Base-by-base conservation (phyloP, 2,797 vertebrate genomes). In the Phylloscopus collybita region DNA sequence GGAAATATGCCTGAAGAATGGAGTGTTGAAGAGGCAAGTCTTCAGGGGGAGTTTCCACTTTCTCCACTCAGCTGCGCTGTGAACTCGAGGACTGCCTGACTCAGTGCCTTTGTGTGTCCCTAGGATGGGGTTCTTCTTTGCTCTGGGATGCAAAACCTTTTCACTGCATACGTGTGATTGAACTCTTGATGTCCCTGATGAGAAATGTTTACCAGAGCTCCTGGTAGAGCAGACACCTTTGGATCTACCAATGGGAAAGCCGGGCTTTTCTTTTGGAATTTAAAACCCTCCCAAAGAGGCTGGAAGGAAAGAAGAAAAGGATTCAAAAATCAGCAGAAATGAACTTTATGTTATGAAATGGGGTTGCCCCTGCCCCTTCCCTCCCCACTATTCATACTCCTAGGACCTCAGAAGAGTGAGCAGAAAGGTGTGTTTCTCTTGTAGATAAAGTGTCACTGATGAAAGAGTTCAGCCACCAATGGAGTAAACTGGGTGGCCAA, bases 401-500 rank as follows among this genome's bases (percentile, higher is more conserved):
- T 61, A 19, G 38, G 64, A 53, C 11, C 59, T 72, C n/a, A n/a
- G 47, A 42, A 44, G 26, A 54, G 3, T 36, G 65, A 86, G 27
- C 11, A 69, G 27, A 65, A 85, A 81, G 29, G 6, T 65, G 17
- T 60, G 29, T 85, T 34, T 97, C 60, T 92, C 84, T 97, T 98
- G 61, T 96, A 98, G 98, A 98, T 88, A 94, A 97, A 9, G 16
- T 91, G 1, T 80, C 93, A 6, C 47, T 69, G 66, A 23, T 51
- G 66, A 69, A 69, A 40, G 34, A 47, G 0, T 76, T 98, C 26
- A 86, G 97, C 8, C 91, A 96, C 15, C 92, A 83, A 10, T 93
- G 97, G 72, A 86, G 75, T 76, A 97, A 95, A 56, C 88, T 97
- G 86, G 97, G 86, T 1, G 97, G 98, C 71, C 94, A 92, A 5